These are phyloP conservation scores for Marronus borbonicus DNA, from an alignment of 2,888 invertebrate species.

Conservation along the genomic window DNA sequence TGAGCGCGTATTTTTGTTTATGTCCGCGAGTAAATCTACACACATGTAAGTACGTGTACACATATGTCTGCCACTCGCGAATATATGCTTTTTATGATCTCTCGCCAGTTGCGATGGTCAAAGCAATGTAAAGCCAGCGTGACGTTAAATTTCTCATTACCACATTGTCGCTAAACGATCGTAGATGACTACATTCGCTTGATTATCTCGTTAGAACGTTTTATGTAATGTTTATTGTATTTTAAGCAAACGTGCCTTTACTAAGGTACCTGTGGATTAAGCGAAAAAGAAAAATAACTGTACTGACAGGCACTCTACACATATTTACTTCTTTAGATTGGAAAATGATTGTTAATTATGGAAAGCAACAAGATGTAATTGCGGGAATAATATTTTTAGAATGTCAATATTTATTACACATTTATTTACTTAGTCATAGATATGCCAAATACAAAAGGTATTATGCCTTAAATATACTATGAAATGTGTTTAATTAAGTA, in stretches of 20 bases:
- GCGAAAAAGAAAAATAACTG: slow-evolving; percentile 10
- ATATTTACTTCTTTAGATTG: slow-evolving; percentile 4
- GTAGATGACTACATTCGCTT: slow-evolving; percentile 34
- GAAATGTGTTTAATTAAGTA: no score
- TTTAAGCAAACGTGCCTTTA: slow-evolving; percentile 26
- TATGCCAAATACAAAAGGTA: no score
- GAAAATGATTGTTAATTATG: background rate
- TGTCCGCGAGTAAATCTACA: slow-evolving; percentile 5
- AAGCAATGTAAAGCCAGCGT: background rate
- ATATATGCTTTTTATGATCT: slow-evolving; percentile 35
- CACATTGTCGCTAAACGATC: slow-evolving; percentile 28
- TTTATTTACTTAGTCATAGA: no score
- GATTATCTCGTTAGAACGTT: slow-evolving; percentile 15
- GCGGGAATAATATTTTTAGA: background rate
- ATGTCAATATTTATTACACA: background rate
- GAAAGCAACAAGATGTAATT: background rate
- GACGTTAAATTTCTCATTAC: slow-evolving; percentile 39
- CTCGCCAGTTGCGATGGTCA: background rate
- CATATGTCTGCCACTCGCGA: slow-evolving; percentile 36
- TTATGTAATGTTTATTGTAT: slow-evolving; percentile 40
- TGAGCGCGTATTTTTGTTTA: slow-evolving; percentile 37
- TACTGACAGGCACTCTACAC: background rate
- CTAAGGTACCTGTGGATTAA: slow-evolving; percentile 23
- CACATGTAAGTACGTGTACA: background rate
- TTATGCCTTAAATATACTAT: no score